These are phyloP conservation scores for Macrocentrus cingulum DNA, from an alignment of 1,140 invertebrate species.

Conservation along the genomic window DNA sequence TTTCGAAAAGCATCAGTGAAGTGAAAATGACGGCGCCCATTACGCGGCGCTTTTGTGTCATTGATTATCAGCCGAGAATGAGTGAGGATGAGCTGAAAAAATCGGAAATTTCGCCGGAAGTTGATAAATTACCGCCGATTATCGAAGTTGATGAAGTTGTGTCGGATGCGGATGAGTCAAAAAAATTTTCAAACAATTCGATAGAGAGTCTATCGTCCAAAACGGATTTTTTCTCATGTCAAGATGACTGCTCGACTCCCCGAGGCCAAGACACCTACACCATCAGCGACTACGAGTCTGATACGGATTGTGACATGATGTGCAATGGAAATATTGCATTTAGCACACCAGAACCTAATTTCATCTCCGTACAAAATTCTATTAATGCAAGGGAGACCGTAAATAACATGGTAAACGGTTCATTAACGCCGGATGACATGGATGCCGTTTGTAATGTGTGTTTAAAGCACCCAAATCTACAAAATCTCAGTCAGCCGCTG, in stretches of 20 bases:
- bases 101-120: too few species aligned
- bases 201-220: neutral
- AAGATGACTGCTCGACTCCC: conserved; percentile 5
- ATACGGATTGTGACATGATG: neutral
- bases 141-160: too few species aligned
- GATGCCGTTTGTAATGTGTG: conserved; percentile 2
- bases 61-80: too few species aligned
- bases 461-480: neutral
- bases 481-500: neutral
- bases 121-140: too few species aligned
- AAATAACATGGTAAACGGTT: conserved; percentile 15
- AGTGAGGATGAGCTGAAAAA: too few species aligned
- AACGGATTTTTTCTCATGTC: conserved; percentile 21
- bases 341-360: conserved; percentile 12
- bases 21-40: too few species aligned
- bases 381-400: neutral
- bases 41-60: too few species aligned
- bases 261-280: conserved; percentile 15
- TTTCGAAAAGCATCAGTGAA: too few species aligned
- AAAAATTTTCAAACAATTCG: too few species aligned
- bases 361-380: conserved; percentile 7
- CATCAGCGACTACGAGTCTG: conserved; percentile 8
- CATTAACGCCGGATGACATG: neutral
- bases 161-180: neutral
- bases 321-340: conserved; percentile 10